Percentiles rank a stretch among this genome's conserved stretches.
Conservation (phyloP, 2,888 invertebrate species). For the Agrotis puta region DNA sequence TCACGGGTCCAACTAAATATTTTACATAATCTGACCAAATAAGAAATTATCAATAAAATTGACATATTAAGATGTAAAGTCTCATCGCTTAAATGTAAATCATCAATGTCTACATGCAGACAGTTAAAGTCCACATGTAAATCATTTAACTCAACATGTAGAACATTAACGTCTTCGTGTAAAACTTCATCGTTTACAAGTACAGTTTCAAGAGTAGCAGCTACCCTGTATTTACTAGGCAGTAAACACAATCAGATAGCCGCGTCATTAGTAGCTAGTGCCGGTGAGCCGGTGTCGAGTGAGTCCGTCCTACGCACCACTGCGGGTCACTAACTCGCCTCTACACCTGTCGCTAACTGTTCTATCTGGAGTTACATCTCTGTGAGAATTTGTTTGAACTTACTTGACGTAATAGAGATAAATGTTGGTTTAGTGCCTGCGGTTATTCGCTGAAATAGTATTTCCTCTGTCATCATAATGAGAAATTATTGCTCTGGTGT, state of each 20-base stretch:
- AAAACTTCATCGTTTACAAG: conserved; percentile 30
- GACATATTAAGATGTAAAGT: neutral
- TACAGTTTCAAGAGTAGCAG: conserved; percentile 37
- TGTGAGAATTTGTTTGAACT: conserved; percentile 41
- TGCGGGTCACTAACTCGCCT: conserved; percentile 46
- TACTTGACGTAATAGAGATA: conserved; percentile 25
- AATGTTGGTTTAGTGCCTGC: conserved; percentile 22
- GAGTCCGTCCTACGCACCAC: conserved; percentile 45
- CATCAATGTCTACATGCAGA: neutral
- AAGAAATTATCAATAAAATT: too few species aligned
- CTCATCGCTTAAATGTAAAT: neutral
- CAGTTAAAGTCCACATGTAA: conserved; percentile 6
- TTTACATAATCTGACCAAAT: too few species aligned
- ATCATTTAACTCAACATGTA: conserved; percentile 11
- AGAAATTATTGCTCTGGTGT: conserved; percentile 6
- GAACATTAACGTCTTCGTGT: conserved; percentile 33
- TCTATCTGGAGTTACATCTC: conserved; percentile 39
- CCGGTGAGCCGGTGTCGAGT: conserved; percentile 31
- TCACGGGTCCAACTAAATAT: too few species aligned
- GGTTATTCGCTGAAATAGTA: conserved; percentile 15
- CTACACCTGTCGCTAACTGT: conserved; percentile 47
- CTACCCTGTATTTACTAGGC: conserved; percentile 45
- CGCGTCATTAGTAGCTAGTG: conserved; percentile 39
- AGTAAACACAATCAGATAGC: conserved; percentile 58
- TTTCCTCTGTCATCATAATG: conserved; percentile 5